Percentiles rank a stretch among this genome's conserved stretches.
Conservation (phyloP, 2,888 invertebrate genomes). For the Acleris sparsana region DNA sequence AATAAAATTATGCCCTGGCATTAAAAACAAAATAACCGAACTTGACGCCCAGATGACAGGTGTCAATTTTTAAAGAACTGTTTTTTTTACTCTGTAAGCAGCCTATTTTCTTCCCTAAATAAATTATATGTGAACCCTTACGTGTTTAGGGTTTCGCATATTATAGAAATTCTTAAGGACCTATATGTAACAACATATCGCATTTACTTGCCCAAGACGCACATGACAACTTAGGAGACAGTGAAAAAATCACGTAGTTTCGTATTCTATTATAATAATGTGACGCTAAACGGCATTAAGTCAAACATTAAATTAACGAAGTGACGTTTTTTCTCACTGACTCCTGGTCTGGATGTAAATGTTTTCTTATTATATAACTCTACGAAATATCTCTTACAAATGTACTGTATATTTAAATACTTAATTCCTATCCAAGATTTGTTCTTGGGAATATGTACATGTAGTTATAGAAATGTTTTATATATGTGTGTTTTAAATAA, state of each 20-base stretch:
- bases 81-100: neutral
- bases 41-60: too few species aligned
- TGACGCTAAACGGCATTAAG: too few species aligned
- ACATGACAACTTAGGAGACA: constrained; percentile 12
- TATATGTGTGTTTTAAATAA: constrained; percentile 48
- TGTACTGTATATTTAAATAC: constrained; percentile 44
- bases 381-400: constrained; percentile 54
- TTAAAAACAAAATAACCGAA: too few species aligned
- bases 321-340: too few species aligned
- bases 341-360: constrained; percentile 35
- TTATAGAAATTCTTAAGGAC: constrained; percentile 7
- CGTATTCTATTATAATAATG: too few species aligned
- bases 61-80: too few species aligned
- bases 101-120: constrained; percentile 23
- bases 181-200: constrained; percentile 38
- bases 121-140: constrained; percentile 16
- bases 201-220: constrained; percentile 26
- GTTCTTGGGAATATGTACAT: constrained; percentile 51
- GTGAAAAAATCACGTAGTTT: too few species aligned
- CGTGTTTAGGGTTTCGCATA: constrained; percentile 20
- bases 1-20: too few species aligned
- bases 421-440: constrained; percentile 50
- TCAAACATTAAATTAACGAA: too few species aligned
- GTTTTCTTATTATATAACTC: constrained; percentile 57
- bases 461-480: constrained; percentile 55